phyloP scores from a whole-genome alignment of 2,113 vertebrate genomes.

The Caranx ignobilis region DNA sequence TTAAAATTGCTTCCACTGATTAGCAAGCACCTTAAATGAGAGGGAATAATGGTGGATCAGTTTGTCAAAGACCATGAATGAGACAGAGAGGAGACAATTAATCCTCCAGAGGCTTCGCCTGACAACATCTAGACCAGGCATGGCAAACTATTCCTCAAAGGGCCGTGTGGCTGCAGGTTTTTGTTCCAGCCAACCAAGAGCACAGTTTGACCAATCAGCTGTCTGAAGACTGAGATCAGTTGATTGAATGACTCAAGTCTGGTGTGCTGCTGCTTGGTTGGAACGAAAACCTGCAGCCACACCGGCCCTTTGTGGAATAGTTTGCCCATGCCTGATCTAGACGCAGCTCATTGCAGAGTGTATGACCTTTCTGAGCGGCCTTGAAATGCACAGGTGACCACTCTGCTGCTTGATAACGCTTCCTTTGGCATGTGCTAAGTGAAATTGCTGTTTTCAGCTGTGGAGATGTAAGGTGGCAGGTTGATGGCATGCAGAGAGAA shows the following conservation, averaged over 20 bases:
- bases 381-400: conserved; percentile 88
- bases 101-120: conserved; percentile 88
- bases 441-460: conserved; percentile 66
- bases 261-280: too few relatives aligned
- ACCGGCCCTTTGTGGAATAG: too few relatives aligned
- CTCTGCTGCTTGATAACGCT: conserved; percentile 85
- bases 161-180: too few relatives aligned
- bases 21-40: conserved; percentile 85
- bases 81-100: conserved; percentile 90
- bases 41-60: conserved; percentile 88
- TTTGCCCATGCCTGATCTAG: too few relatives aligned
- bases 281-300: too few relatives aligned
- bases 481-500: conserved; percentile 62
- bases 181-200: too few relatives aligned
- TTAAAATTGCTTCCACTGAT: conserved; percentile 90
- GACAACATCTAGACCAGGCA: too few relatives aligned
- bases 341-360: conserved; percentile 85
- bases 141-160: too few relatives aligned
- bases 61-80: conserved; percentile 88
- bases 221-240: too few relatives aligned
- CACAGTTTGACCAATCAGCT: too few relatives aligned
- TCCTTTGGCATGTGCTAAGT: conserved; percentile 68
- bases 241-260: too few relatives aligned
- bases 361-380: conserved; percentile 89
- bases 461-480: conserved; percentile 38